Evolutionary conservation across 2,888 invertebrate species (phyloP).

Genomic region (Drosophila gaucha): DNA sequence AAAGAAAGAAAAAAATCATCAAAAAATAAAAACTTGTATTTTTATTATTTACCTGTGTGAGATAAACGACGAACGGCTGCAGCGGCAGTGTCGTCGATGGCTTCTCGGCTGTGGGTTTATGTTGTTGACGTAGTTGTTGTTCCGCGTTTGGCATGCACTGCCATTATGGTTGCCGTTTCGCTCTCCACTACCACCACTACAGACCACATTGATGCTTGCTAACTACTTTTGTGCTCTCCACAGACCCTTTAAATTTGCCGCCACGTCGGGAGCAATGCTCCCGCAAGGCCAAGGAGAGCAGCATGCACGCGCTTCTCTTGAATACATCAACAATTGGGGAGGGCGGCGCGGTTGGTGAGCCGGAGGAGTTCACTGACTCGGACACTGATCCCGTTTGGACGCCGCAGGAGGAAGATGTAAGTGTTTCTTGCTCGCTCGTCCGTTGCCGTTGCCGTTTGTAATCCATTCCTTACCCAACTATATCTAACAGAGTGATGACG

Average conservation of each 20-base stretch:
- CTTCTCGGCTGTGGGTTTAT: slow-evolving; percentile 46
- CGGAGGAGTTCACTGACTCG: slow-evolving; percentile 87
- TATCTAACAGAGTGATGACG: slow-evolving; percentile 75
- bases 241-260: slow-evolving; percentile 85
- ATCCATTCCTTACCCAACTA: slow-evolving; percentile 22
- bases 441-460: slow-evolving; percentile 31
- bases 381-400: slow-evolving; percentile 92
- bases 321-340: slow-evolving; percentile 72
- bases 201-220: slow-evolving; percentile 45
- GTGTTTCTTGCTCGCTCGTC: slow-evolving; percentile 42
- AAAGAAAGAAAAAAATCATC: slow-evolving; percentile 68
- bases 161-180: slow-evolving; percentile 21
- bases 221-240: slow-evolving; percentile 76
- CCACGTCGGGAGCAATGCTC: slow-evolving; percentile 88
- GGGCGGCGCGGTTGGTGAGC: slow-evolving; percentile 85
- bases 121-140: slow-evolving; percentile 59
- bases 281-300: slow-evolving; percentile 89
- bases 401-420: slow-evolving; percentile 87
- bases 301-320: slow-evolving; percentile 86
- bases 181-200: slow-evolving; percentile 18
- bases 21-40: slow-evolving; percentile 76
- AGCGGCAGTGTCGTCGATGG: slow-evolving; percentile 34
- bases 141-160: slow-evolving; percentile 23
- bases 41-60: slow-evolving; percentile 70
- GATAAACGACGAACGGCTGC: slow-evolving; percentile 30